Evolutionary conservation across 35 echinoderm and acorn worm species (phyloP), one percentile per base, ranked within the genome.

Genomic region (Ophioderma brevispina): DNA sequence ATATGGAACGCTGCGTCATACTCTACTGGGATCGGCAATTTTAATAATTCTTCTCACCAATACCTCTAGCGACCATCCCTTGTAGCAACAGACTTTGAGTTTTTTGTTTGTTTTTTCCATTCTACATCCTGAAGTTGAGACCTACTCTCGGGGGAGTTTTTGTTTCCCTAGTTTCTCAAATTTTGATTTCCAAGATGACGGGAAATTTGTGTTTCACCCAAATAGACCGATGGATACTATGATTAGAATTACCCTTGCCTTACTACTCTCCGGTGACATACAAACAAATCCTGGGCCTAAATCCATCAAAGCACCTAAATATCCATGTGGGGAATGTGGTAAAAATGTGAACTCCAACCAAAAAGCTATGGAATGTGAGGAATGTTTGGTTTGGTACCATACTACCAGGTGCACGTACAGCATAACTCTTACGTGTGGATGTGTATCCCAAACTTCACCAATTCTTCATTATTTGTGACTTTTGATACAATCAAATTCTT

Each of bases 331-430:
- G 70, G 23, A 52, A 34, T 91, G 63, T 80, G 64, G 78, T 86
- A 91, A 86, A 82, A 85, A 85, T 79, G 82, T 91, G 23, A 91
- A 82, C 4, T 81, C 75, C 33, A 92, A 92, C 38, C 91, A 92
- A 40, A 87, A 75, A 87, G 77, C 84, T 33, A 87, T 92, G 77
- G 56, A 92, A 87, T 87, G 85, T 56, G 78, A 77, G 35, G 78
- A 63, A n/a, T 90, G 79, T 23, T 3, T 40, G 40, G 50, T 64
- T 31, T 89, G 87, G 78, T 89, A 49, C 78, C 87, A 89, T 52
- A 89, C 32, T 89, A 89, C 32, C 76, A 89, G 41, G 87, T 89
- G 35, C 87, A 89, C 76, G 77, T 80, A 38, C 34, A 89, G 77
- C 76, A 80, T 49, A 77, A 80, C 32, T 89, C 77, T 0, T 89